Percentiles rank a stretch among this genome's conserved stretches.
phyloP scores from a whole-genome alignment of 2,888 invertebrate genomes.

The Apantesis nais region DNA sequence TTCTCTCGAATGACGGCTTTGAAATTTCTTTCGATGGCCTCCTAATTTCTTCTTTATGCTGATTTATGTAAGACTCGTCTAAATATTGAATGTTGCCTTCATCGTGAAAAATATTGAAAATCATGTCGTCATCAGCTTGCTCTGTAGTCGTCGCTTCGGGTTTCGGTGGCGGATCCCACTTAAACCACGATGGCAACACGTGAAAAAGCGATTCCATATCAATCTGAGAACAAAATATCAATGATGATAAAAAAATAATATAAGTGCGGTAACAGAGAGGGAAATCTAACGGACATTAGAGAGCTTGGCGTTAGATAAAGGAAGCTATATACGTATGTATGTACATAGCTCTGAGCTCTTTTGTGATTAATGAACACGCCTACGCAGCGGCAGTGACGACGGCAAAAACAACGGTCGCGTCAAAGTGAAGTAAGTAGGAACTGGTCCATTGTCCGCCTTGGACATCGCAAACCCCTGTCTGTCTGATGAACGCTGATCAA shows the following conservation, averaged over 20 bases:
- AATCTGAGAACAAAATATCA: constrained; percentile 62
- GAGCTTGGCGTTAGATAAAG: constrained; percentile 61
- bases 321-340: constrained; percentile 55
- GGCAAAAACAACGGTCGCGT: constrained; percentile 74
- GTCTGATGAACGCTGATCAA: constrained; percentile 45
- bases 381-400: constrained; percentile 61
- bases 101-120: constrained; percentile 78
- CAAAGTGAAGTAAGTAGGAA: constrained; percentile 70
- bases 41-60: constrained; percentile 80
- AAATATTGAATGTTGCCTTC: constrained; percentile 79
- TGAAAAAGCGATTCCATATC: constrained; percentile 76
- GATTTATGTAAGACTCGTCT: constrained; percentile 78
- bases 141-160: constrained; percentile 77
- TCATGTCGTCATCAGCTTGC: constrained; percentile 71
- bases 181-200: constrained; percentile 78
- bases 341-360: constrained; percentile 66
- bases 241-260: constrained; percentile 33
- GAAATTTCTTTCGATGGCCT: constrained; percentile 72
- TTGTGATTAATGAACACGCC: constrained; percentile 80
- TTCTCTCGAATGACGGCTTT: constrained; percentile 71
- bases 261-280: constrained; percentile 30
- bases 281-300: constrained; percentile 50
- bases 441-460: constrained; percentile 65
- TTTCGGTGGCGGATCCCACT: constrained; percentile 79
- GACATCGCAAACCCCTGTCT: constrained; percentile 53